A percentile compares a stretch with the other conserved stretches of the same genome.
Evolutionary conservation across 1,140 invertebrate species (phyloP).

Genomic region (Cyphomyrmex costatus): DNA sequence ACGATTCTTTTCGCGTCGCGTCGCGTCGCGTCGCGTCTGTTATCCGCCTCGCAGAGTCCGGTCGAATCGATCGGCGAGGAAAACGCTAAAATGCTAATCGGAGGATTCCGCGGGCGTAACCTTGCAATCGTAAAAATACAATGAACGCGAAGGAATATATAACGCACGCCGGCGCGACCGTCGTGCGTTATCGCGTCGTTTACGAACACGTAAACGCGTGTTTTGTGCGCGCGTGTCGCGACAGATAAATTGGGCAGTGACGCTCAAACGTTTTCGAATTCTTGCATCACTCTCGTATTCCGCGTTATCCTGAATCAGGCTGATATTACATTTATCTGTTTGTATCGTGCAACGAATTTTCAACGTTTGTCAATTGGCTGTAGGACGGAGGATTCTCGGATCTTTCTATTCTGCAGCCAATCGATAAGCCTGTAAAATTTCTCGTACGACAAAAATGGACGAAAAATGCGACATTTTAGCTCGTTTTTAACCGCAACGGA

Average conservation of each 20-base stretch:
- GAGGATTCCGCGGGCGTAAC: constrained; percentile 57
- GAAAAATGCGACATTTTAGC: too few relatives aligned
- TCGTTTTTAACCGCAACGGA: too few relatives aligned
- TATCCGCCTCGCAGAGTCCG: constrained; percentile 20
- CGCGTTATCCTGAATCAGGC: not conserved
- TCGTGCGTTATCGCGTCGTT: constrained; percentile 69
- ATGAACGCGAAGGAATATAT: constrained; percentile 77
- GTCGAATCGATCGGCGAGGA: constrained; percentile 48
- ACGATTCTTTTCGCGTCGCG: constrained; percentile 33
- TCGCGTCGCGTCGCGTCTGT: constrained; percentile 24
- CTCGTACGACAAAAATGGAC: too few relatives aligned
- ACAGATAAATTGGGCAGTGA: constrained; percentile 81
- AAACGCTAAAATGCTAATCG: constrained; percentile 62
- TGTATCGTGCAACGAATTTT: too few relatives aligned
- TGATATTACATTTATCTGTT: too few relatives aligned
- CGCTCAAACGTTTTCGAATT: constrained; percentile 69
- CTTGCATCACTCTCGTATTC: not conserved
- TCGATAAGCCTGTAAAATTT: too few relatives aligned
- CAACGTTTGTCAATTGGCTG: too few relatives aligned
- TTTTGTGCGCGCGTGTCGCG: constrained; percentile 65
- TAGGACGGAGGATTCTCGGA: too few relatives aligned
- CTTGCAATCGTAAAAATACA: constrained; percentile 80
- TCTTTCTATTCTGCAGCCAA: too few relatives aligned
- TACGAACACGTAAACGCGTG: constrained; percentile 40
- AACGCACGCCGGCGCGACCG: constrained; percentile 72